phyloP scores from a whole-genome alignment of 2,113 vertebrate genomes.

The Mystacornis crossleyi region DNA sequence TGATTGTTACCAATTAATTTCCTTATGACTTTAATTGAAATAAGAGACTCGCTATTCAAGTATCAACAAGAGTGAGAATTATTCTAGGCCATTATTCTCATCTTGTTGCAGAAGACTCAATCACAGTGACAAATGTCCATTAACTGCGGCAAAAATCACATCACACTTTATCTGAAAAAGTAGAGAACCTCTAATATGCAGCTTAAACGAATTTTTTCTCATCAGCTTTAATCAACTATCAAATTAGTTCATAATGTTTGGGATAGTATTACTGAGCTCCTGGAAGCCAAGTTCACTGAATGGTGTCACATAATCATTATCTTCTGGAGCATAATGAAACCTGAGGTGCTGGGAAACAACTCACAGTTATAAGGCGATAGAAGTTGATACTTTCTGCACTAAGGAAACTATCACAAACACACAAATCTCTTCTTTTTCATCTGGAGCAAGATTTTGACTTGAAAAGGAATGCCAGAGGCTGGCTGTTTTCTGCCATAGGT shows the following conservation, averaged over 20 bases:
- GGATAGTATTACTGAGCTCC: neutral
- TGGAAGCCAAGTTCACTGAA: constrained; percentile 11
- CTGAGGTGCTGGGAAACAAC: neutral
- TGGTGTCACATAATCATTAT: neutral
- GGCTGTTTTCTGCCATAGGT: neutral
- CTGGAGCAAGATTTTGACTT: neutral
- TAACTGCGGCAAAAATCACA: constrained; percentile 40
- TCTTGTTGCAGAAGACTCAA: neutral
- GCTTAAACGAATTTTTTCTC: constrained; percentile 44
- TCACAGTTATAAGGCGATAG: neutral
- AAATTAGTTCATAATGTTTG: constrained; percentile 53
- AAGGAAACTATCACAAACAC: neutral
- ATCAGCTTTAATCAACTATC: constrained; percentile 46
- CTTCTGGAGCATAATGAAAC: constrained; percentile 5
- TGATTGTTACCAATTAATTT: neutral
- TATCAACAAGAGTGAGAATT: neutral
- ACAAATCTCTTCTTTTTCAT: neutral
- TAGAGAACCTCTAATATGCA: constrained; percentile 20
- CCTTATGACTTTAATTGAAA: neutral
- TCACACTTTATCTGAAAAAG: neutral
- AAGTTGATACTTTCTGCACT: neutral
- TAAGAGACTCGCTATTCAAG: neutral
- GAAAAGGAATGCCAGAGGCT: neutral
- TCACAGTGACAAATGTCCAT: constrained; percentile 47
- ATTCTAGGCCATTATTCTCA: constrained; percentile 21